phyloP scores from a whole-genome alignment of 2,113 vertebrate genomes.

The Vulpes ferrilata region DNA sequence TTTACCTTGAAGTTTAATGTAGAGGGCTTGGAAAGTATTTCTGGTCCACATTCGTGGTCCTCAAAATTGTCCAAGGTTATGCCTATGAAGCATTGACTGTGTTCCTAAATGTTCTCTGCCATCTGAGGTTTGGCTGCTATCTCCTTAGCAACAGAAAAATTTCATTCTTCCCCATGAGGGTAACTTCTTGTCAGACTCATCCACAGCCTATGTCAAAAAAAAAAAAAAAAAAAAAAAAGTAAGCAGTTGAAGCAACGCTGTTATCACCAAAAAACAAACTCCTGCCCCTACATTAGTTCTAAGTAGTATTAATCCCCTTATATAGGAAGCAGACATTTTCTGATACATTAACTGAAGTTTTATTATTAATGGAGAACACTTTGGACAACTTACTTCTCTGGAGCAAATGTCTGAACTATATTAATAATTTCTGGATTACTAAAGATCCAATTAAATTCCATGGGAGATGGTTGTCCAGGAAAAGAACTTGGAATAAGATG shows the following conservation, averaged over 20 bases:
- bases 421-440: conserved; percentile 24
- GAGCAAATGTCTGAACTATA: background rate
- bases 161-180: background rate
- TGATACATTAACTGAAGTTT: background rate
- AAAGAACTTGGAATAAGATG: background rate
- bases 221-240: conserved; percentile 49
- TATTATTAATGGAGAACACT: background rate
- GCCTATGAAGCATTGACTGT: background rate
- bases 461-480: background rate
- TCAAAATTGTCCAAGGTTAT: background rate
- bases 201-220: conserved; percentile 31
- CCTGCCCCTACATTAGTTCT: background rate
- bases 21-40: background rate
- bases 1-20: background rate
- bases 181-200: conserved; percentile 30
- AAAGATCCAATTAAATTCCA: background rate
- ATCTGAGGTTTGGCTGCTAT: background rate
- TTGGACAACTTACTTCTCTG: background rate
- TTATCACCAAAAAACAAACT: background rate
- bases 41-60: background rate
- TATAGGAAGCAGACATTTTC: background rate
- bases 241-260: background rate
- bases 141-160: conserved; percentile 37
- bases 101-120: conserved; percentile 35
- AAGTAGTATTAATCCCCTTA: background rate